Evolutionary conservation across 2,888 invertebrate genomes (phyloP), one percentile per base, ranked within the genome.

Genomic region (Villa cingulata): DNA sequence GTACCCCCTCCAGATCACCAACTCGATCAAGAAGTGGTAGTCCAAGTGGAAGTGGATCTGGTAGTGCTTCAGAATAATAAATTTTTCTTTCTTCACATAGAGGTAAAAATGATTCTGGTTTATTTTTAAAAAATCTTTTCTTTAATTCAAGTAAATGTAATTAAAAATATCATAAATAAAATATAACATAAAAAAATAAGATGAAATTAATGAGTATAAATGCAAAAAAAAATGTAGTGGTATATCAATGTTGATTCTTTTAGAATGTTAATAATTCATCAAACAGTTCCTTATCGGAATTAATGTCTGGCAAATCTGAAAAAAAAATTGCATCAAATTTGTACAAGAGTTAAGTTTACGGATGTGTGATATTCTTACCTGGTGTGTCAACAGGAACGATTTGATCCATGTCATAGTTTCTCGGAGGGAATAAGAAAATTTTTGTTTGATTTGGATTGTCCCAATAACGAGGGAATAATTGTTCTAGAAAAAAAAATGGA

Each of bases 21-120:
- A 66, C 64, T 10, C 51, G 63, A 37, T 66, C 62, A 6, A 53
- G 62, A 19, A 62, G 58, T 51, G 62, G 57, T 1, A 57, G 64
- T 3, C 59, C 57, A 4, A 62, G 59, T 29, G 61, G 62, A 4
- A 62, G 62, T 6, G 62, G 61, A 41, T 62, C 68, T 16, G 66
- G 61, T n/a, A 66, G 66, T 43, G 66, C 70, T 4, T 70, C 72
- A 1, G 68, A 60, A 16, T 47, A 32, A 32, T n/a, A n/a, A n/a
- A n/a, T n/a, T n/a, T n/a, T n/a, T n/a, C n/a, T n/a, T n/a, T n/a
- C n/a, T n/a, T n/a, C n/a, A n/a, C n/a, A n/a, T n/a, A n/a, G n/a
- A n/a, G n/a, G n/a, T n/a, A n/a, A n/a, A n/a, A n/a, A n/a, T n/a
- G n/a, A n/a, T n/a, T n/a, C n/a, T n/a, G n/a, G n/a, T n/a, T n/a